phyloP scores from a whole-genome alignment of 2,797 vertebrate species.

The Austrolebias charrua region DNA sequence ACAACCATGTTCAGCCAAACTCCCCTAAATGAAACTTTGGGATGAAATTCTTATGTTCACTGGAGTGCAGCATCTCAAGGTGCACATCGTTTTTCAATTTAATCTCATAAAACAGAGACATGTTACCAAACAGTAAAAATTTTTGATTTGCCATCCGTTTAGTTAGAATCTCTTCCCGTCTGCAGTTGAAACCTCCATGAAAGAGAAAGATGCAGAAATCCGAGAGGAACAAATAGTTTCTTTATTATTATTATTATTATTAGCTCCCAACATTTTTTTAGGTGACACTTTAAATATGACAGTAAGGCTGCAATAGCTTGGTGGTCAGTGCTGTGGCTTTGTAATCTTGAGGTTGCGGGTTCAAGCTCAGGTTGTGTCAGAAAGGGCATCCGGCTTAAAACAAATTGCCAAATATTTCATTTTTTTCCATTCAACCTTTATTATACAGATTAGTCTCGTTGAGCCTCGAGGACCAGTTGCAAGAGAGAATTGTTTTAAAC shows the following conservation, averaged over 20 bases:
- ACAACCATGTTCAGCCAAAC: slow-evolving; percentile 21
- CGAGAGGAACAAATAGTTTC: neutral
- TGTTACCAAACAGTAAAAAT: neutral
- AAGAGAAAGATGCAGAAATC: neutral
- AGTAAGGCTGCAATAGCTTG: no score
- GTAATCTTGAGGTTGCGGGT: no score
- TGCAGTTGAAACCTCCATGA: neutral
- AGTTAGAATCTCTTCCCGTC: neutral
- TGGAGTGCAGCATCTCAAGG: slow-evolving; percentile 32
- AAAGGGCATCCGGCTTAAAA: no score
- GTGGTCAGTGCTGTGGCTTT: no score
- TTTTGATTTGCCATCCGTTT: neutral
- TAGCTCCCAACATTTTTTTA: no score
- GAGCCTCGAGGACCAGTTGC: no score
- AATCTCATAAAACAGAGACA: neutral
- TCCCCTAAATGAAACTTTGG: slow-evolving; percentile 30
- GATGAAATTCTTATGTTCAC: slow-evolving; percentile 36
- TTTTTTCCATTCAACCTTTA: no score
- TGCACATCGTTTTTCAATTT: slow-evolving; percentile 21
- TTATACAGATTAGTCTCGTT: no score
- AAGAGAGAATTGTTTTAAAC: no score
- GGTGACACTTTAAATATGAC: no score
- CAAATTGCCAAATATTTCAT: no score
- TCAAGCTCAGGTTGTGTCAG: no score
- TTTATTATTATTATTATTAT: neutral